phyloP scores from a whole-genome alignment of 2,797 vertebrate genomes.

The Halcyon leucocephala region DNA sequence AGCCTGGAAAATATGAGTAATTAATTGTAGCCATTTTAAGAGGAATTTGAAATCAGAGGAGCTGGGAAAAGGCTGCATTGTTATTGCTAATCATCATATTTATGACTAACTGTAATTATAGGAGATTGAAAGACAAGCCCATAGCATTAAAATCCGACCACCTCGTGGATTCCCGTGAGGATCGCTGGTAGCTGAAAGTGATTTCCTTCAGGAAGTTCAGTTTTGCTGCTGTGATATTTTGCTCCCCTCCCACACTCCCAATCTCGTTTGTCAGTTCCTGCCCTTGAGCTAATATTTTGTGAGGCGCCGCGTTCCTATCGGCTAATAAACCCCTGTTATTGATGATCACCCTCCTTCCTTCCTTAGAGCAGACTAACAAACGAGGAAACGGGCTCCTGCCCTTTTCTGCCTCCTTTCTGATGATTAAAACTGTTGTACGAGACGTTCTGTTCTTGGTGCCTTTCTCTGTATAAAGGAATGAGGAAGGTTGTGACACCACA shows the following conservation, averaged over 20 bases:
- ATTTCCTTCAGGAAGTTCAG: conserved; percentile 66
- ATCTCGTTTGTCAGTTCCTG: conserved; percentile 52
- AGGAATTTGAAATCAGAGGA: conserved; percentile 54
- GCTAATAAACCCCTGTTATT: conserved; percentile 53
- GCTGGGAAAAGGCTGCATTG: conserved; percentile 56
- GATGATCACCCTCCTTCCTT: conserved; percentile 1
- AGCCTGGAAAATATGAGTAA: conserved; percentile 57
- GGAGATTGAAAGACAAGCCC: conserved; percentile 51
- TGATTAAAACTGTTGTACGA: conserved; percentile 14
- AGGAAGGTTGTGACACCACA: not conserved
- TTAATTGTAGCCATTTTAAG: conserved; percentile 65
- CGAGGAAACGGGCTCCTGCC: not conserved
- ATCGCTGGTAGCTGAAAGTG: conserved; percentile 2
- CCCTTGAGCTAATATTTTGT: conserved; percentile 52
- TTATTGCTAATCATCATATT: conserved; percentile 68
- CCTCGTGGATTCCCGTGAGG: not conserved
- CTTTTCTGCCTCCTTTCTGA: not conserved
- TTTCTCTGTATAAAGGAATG: not conserved
- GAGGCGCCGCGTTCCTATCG: conserved; percentile 43
- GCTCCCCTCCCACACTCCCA: conserved; percentile 50
- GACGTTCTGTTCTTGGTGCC: not conserved
- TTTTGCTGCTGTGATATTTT: conserved; percentile 35
- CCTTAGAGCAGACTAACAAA: conserved; percentile 8
- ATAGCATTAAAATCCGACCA: conserved; percentile 18
- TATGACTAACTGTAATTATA: conserved; percentile 61